Evolutionary conservation across 2,888 invertebrate genomes (phyloP).

Genomic region (Mylabris sibirica): DNA sequence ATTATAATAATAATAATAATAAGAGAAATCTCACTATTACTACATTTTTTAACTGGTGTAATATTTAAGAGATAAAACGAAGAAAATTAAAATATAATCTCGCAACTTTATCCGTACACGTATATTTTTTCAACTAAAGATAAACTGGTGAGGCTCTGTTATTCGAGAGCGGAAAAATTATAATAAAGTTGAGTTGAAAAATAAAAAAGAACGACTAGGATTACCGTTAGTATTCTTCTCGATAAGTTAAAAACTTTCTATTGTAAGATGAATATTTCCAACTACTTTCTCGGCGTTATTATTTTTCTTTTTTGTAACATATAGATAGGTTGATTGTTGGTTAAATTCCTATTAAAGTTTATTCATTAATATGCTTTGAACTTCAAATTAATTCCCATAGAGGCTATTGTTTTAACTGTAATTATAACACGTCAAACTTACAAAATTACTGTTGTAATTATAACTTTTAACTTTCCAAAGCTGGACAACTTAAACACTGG

Average conservation of each 20-base stretch:
- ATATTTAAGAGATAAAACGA: not conserved
- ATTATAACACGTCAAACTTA: conserved; percentile 8
- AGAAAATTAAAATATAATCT: conserved; percentile 7
- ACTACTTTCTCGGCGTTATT: not conserved
- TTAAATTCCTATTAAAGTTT: not conserved
- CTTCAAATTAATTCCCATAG: not conserved
- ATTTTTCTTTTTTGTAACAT: not conserved
- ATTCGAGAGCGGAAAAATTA: not conserved
- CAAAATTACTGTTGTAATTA: conserved; percentile 2
- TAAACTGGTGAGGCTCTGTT: not conserved
- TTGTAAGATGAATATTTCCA: not conserved
- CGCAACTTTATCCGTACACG: not conserved
- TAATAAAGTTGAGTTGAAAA: not conserved
- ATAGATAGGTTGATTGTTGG: not conserved
- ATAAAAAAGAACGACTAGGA: not conserved
- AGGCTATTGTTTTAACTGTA: conserved; percentile 2
- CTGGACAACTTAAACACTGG: not conserved
- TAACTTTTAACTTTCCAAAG: not conserved
- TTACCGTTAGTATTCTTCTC: not conserved
- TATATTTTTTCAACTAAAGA: not conserved
- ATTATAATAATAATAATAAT: not conserved
- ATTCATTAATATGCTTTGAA: conserved; percentile 2
- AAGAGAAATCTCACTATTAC: not conserved
- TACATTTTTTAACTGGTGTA: not conserved
- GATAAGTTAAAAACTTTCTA: not conserved